A percentile compares a stretch with the other conserved stretches of the same genome.
These are phyloP conservation scores for Lamellibrachia luymesi DNA, from an alignment of 1,140 invertebrate genomes.

Conservation along the genomic window DNA sequence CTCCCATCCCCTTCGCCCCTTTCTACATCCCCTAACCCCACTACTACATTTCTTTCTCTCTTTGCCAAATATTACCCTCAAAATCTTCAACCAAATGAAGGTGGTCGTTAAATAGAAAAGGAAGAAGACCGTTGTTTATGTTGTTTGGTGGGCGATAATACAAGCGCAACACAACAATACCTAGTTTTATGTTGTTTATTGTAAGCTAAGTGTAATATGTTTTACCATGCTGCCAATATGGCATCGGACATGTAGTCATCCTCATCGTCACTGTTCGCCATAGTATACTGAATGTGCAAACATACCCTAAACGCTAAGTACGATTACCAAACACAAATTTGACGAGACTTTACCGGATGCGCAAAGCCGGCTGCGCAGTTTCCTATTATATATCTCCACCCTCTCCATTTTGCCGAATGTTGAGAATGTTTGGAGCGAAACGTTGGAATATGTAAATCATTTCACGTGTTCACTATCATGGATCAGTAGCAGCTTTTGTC, in stretches of 20 bases:
- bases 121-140: too few relatives aligned
- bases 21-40: too few relatives aligned
- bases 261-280: conserved; percentile 35
- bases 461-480: neutral
- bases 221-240: conserved; percentile 45
- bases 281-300: neutral
- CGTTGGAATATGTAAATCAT: neutral
- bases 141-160: neutral
- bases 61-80: neutral
- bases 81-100: too few relatives aligned
- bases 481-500: neutral
- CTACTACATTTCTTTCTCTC: too few relatives aligned
- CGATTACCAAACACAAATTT: neutral
- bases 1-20: too few relatives aligned
- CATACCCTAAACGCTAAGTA: neutral
- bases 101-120: conserved; percentile 19
- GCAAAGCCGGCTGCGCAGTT: conserved; percentile 2
- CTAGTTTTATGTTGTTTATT: neutral
- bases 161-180: neutral
- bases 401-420: neutral
- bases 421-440: neutral
- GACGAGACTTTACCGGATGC: neutral
- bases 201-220: neutral
- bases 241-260: conserved; percentile 50
- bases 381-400: neutral